phyloP scores from a whole-genome alignment of 2,113 vertebrate genomes.

The Sinocyclocheilus anshuiensis region DNA sequence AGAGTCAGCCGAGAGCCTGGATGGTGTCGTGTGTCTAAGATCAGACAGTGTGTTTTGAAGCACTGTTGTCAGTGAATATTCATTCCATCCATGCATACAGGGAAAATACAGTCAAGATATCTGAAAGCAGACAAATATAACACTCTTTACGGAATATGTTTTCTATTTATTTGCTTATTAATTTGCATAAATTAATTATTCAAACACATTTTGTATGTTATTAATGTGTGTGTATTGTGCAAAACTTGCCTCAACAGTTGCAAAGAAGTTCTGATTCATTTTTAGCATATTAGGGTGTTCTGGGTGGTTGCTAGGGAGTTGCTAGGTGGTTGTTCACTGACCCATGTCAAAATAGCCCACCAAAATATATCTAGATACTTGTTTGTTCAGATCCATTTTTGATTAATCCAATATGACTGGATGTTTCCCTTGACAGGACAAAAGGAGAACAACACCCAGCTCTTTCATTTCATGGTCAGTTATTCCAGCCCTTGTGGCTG shows the following conservation, averaged over 20 bases:
- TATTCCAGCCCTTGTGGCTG: conserved; percentile 11
- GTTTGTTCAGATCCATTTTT: not conserved
- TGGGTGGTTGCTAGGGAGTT: not conserved
- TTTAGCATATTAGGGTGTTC: not conserved
- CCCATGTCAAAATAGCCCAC: not conserved
- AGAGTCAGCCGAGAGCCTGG: conserved; percentile 10
- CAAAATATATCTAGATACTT: not conserved
- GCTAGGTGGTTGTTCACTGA: not conserved
- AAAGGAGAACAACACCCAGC: not conserved
- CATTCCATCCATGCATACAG: not conserved
- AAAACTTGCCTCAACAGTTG: not conserved
- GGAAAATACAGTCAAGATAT: not conserved
- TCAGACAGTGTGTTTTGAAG: not conserved
- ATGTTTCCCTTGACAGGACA: not conserved
- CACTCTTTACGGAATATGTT: not conserved
- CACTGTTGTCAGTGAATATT: conserved; percentile 13
- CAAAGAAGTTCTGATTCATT: not conserved
- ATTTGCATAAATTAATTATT: not conserved
- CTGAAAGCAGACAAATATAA: not conserved
- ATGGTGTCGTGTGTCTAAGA: not conserved
- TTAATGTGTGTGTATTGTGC: not conserved
- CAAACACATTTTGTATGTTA: not conserved
- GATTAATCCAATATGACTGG: not conserved
- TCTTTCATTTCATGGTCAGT: conserved; percentile 38
- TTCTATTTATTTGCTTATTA: not conserved